A percentile compares a stretch with the other conserved stretches of the same genome.
Conservation (phyloP, 23 tunicate species). For the Oikopleura vanhoeffeni region DNA sequence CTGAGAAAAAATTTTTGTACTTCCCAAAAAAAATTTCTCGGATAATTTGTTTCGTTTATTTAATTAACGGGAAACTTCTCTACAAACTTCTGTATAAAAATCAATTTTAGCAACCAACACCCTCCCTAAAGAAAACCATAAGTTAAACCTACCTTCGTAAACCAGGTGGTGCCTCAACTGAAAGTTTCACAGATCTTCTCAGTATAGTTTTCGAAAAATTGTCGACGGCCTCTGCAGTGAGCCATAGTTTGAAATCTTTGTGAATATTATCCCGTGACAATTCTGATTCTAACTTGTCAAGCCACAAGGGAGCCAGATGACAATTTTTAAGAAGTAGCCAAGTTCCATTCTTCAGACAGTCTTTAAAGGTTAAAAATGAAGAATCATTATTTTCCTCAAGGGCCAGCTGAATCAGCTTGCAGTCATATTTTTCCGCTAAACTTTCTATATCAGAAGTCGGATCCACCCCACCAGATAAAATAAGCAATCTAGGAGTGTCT, state of each 20-base stretch:
- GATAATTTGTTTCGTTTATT: too few relatives aligned
- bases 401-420: constrained; percentile 13
- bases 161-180: constrained; percentile 34
- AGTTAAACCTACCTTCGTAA: too few relatives aligned
- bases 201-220: constrained; percentile 50
- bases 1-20: too few relatives aligned
- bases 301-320: constrained; percentile 65
- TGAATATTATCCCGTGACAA: constrained; percentile 33
- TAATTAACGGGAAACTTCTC: too few relatives aligned
- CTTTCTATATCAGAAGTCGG: neutral
- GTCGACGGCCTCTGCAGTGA: constrained; percentile 60
- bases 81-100: too few relatives aligned
- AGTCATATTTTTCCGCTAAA: constrained; percentile 88
- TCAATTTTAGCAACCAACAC: too few relatives aligned
- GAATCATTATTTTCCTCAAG: constrained; percentile 18
- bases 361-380: constrained; percentile 42
- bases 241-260: constrained; percentile 69
- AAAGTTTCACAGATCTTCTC: constrained; percentile 44
- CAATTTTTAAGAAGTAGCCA: constrained; percentile 84
- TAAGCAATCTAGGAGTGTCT: neutral
- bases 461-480: neutral
- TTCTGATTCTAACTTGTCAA: constrained; percentile 58
- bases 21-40: too few relatives aligned
- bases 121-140: too few relatives aligned
- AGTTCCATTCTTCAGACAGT: constrained; percentile 51